Evolutionary conservation across 2,797 vertebrate genomes (phyloP), one percentile per base, ranked within the genome.

Genomic region (Orientallactaga sibirica): DNA sequence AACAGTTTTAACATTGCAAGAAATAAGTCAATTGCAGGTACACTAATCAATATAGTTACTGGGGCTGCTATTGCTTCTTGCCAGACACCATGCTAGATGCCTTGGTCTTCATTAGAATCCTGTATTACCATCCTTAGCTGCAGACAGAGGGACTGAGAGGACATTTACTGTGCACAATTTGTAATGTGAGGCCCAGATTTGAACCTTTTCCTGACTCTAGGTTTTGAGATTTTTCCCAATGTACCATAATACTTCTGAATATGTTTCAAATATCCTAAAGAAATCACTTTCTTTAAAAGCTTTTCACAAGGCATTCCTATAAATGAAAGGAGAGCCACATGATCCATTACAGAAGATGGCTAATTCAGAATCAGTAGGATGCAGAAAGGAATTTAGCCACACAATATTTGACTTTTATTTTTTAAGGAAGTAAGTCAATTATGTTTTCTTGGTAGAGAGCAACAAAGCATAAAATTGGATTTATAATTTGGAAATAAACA

Each of bases 401-500:
- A 58, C 0, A 71, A 68, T 62, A 62, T 66, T 86, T 77, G 74
- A 85, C 14, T 79, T 93, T 92, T 43, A 74, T 4, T 74, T 79
- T 90, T 74, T 91, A 16, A 76, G 37, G 16, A 37, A 37, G 33
- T 37, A 76, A 90, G 20, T 90, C 78, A 90, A 0, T 83, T 79
- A 73, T 7, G 18, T 89, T 95, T 88, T 18, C 18, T 85, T 74
- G 68, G 61, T 80, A 3, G 43, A 86, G 18, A 82, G 1, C 29
- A 82, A 27, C 14, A 80, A 87, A 88, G 7, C n/a, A 84, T 75
- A 91, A 86, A 92, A 77, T 19, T 86, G 1, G 16, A 73, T 73
- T 95, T 96, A 88, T 79, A 83, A 77, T 62, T 41, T 37, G 19
- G 15, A 88, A 90, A 2, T 64, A 95, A 92, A 92, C 3, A 86